Evolutionary conservation across 2,113 vertebrate genomes (phyloP).

Genomic region (Platysternon megacephalum): DNA sequence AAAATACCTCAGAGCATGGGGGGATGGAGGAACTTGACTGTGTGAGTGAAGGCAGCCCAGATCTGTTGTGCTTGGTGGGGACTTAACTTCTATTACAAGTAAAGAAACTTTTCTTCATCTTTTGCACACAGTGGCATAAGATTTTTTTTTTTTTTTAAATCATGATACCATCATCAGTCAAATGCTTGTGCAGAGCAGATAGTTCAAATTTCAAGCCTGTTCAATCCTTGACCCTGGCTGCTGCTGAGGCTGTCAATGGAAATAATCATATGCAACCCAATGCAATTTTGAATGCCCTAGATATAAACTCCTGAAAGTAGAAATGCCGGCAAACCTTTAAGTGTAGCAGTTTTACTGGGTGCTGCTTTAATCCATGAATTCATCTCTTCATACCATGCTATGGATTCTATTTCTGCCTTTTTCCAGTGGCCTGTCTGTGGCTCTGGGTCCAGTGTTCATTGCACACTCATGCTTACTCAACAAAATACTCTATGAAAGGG

Average conservation of each 20-base stretch:
- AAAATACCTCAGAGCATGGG: neutral
- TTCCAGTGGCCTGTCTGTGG: neutral
- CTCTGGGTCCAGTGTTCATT: neutral
- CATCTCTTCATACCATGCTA: neutral
- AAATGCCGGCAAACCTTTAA: neutral
- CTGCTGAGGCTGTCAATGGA: neutral
- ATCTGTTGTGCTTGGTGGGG: fast-evolving
- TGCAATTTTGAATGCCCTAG: neutral
- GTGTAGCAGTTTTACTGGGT: neutral
- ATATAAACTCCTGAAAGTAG: neutral
- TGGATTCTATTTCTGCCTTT: neutral
- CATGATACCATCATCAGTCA: neutral
- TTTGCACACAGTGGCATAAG: fast-evolving
- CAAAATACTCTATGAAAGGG: neutral
- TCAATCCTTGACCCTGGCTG: neutral
- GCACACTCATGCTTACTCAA: neutral
- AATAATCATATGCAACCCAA: neutral
- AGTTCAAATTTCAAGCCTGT: neutral
- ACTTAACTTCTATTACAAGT: neutral
- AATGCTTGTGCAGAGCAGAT: fast-evolving
- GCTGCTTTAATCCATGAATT: neutral
- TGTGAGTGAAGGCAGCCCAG: neutral
- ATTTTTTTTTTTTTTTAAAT: neutral
- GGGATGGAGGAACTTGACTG: neutral
- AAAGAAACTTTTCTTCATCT: neutral